Base-by-base conservation (phyloP, 2,888 invertebrate species). In the Erebia epiphron region DNA sequence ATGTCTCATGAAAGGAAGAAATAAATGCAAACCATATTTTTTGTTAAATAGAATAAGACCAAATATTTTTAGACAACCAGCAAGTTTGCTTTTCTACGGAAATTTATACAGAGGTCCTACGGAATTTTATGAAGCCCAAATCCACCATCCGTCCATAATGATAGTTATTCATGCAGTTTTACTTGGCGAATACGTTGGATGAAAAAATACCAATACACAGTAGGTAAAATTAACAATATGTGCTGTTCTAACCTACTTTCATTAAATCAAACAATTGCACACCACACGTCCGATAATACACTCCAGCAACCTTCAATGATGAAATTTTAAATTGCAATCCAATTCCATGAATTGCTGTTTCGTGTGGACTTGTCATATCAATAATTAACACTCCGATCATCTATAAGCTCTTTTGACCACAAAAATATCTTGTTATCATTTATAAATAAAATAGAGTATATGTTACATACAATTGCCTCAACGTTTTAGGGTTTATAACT, bases 251-350 rank as follows among this genome's bases (percentile, higher is more conserved):
- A 18, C 18, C 35, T 35, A 52, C 5, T 35, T 7, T 1, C 52
- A 26, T 9, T 54, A 62, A 60, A 61, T 66, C 52, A 56, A 70
- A 67, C 21, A 67, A 56, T 61, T 54, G 26, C 66, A 41, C 56
- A 63, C 3, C 43, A 14, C 43, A 57, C 52, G 41, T 18, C 61
- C 50, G 41, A 49, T 49, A 60, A 46, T 49, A 49, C 43, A 70
- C 58, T 56, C 46, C 54, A 13, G 54, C 49, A 16, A 35, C 62
- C 61, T 41, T 18, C 50, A 50, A 49, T 43, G 49, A 63, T 70
- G 57, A 52, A 67, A 70, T 58, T 67, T 70, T 67, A 50, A 70
- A 63, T 63, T 58, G 18, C 67, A 63, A 67, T 67, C 70, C 63
- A 70, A 57, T 67, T 43, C 57, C 50, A 67, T 67, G 57, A 62